A percentile compares a stretch with the other conserved stretches of the same genome.
These are phyloP conservation scores for Picathartes gymnocephalus DNA, from an alignment of 2,113 vertebrate genomes.

Conservation along the genomic window DNA sequence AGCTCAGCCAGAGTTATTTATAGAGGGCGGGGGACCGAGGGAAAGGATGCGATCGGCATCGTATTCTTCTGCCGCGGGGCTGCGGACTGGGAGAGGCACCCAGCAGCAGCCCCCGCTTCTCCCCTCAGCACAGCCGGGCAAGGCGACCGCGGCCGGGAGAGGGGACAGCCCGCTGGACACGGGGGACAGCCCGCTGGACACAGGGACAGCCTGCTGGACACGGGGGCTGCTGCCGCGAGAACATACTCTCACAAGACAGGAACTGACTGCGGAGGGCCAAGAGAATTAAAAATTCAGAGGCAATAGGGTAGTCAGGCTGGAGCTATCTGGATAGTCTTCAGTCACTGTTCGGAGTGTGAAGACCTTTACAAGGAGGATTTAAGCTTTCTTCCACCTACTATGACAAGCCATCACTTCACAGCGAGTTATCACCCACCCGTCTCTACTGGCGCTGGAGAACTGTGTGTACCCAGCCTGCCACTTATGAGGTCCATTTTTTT, in stretches of 20 bases:
- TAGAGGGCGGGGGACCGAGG: slow-evolving; percentile 37
- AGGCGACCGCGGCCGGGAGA: neutral
- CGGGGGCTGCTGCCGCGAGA: neutral
- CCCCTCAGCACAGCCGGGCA: neutral
- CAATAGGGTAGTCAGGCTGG: neutral
- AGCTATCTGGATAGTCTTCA: neutral
- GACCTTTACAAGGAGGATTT: neutral
- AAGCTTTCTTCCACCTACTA: neutral
- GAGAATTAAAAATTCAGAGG: neutral
- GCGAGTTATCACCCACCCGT: neutral
- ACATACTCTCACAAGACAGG: neutral
- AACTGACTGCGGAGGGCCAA: accelerated
- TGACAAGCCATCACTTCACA: neutral
- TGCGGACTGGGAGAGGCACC: neutral
- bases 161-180: neutral
- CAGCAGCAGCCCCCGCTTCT: accelerated
- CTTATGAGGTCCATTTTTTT: neutral
- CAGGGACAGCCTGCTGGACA: neutral
- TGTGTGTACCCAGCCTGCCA: neutral
- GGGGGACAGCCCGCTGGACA: neutral
- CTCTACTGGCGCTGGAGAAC: neutral
- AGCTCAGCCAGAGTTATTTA: slow-evolving; percentile 68
- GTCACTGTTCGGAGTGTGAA: neutral
- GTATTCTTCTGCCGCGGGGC: neutral
- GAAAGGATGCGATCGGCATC: neutral